These are phyloP conservation scores for Apis dorsata DNA, from an alignment of 1,140 invertebrate species.

Conservation along the genomic window DNA sequence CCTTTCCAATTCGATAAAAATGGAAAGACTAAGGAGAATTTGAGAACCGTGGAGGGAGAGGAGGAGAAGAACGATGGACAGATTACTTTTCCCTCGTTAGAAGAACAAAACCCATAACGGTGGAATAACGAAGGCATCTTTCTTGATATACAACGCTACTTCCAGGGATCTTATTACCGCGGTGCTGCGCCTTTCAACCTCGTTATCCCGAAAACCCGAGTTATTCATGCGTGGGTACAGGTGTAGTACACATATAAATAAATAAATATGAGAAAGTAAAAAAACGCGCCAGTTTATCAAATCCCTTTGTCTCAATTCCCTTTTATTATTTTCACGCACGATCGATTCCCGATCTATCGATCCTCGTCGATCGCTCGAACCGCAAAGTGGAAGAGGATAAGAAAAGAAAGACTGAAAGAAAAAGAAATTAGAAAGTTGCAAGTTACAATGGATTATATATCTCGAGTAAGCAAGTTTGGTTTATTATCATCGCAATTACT, in stretches of 20 bases:
- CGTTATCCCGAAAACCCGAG: slow-evolving; percentile 61
- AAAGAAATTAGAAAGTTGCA: no score
- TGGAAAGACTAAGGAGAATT: background rate
- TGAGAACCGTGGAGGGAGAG: background rate
- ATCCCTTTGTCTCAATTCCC: no score
- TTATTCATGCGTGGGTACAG: slow-evolving; percentile 10
- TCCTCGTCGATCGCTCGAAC: no score
- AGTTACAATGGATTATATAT: background rate
- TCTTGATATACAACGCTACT: slow-evolving; percentile 50
- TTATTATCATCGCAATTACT: slow-evolving; percentile 6
- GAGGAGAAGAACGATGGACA: background rate
- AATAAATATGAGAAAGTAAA: no score
- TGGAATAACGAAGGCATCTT: slow-evolving; percentile 58
- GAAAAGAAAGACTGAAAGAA: no score
- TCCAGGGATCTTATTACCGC: slow-evolving; percentile 57
- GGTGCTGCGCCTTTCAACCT: slow-evolving; percentile 44
- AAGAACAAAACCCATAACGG: slow-evolving; percentile 35
- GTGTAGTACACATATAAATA: background rate
- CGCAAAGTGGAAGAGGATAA: no score
- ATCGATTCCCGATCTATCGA: no score
- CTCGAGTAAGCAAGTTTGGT: background rate
- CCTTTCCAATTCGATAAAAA: background rate
- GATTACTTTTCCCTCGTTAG: slow-evolving; percentile 39
- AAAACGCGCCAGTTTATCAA: no score
- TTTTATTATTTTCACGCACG: no score